phyloP scores from a whole-genome alignment of 2,888 invertebrate genomes.

The Hemicrepidius hirtus region DNA sequence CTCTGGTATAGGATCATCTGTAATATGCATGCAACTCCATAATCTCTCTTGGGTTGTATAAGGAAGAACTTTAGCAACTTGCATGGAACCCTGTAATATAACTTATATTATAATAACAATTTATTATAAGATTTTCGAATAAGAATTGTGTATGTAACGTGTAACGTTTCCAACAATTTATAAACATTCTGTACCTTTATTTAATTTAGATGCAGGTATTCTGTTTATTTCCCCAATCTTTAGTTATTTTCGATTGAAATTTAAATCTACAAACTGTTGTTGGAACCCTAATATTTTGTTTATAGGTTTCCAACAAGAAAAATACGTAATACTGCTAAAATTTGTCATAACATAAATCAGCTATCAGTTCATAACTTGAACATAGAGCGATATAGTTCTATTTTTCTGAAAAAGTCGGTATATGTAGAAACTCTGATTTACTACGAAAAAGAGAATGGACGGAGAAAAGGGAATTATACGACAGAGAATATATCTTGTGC shows the following conservation, averaged over 20 bases:
- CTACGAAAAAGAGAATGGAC: conserved; percentile 14
- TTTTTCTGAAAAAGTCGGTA: conserved; percentile 8
- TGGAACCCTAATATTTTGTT: conserved; percentile 15
- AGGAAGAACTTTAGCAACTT: conserved; percentile 71
- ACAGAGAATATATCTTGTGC: conserved; percentile 33
- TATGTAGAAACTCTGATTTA: conserved; percentile 22
- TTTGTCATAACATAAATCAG: conserved; percentile 24
- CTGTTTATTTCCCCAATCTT: no score
- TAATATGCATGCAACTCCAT: conserved; percentile 70
- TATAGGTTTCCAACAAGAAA: conserved; percentile 21
- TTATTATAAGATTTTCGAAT: neutral
- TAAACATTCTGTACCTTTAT: no score
- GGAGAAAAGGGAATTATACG: conserved; percentile 38
- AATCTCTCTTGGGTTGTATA: conserved; percentile 67
- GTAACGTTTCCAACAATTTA: neutral
- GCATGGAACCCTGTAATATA: conserved; percentile 70
- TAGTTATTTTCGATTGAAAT: conserved; percentile 2
- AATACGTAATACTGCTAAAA: conserved; percentile 16
- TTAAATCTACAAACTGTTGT: neutral
- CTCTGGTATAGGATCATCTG: conserved; percentile 65
- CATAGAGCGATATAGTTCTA: neutral
- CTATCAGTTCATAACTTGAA: conserved; percentile 5
- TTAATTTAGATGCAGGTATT: no score
- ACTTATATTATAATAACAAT: neutral
- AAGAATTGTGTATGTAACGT: neutral